Evolutionary conservation across 2,888 invertebrate species (phyloP).

Genomic region (Biston betularia): DNA sequence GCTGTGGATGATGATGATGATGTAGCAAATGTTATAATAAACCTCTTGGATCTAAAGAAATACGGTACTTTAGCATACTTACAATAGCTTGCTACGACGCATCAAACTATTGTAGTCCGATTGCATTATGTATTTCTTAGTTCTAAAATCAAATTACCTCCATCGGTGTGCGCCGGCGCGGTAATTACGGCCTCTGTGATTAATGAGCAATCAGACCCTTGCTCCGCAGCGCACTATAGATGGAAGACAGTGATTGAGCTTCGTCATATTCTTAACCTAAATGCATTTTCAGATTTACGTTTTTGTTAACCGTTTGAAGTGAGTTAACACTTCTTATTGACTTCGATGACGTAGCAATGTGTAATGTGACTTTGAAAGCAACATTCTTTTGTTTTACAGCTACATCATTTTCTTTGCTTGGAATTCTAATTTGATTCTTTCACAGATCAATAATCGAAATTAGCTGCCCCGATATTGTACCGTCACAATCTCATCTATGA

Average conservation of each 20-base stretch:
- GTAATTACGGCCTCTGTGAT: slow-evolving; percentile 81
- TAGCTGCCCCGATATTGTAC: too few species aligned
- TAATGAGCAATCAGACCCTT: slow-evolving; percentile 81
- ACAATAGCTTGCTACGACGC: too few species aligned
- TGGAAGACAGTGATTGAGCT: slow-evolving; percentile 44
- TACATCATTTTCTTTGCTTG: too few species aligned
- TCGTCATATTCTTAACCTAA: slow-evolving; percentile 30
- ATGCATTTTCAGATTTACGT: slow-evolving; percentile 10
- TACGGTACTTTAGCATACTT: neutral
- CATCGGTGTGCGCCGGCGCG: slow-evolving; percentile 65
- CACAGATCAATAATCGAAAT: too few species aligned
- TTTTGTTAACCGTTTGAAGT: neutral
- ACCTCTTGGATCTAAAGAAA: neutral
- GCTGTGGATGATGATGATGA: too few species aligned
- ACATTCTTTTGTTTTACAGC: too few species aligned
- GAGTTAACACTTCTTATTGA: too few species aligned
- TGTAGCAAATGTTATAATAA: neutral
- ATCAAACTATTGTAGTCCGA: slow-evolving; percentile 52
- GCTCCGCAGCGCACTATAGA: slow-evolving; percentile 35
- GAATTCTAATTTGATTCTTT: too few species aligned
- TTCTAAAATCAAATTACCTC: slow-evolving; percentile 76
- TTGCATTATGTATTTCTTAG: slow-evolving; percentile 67
- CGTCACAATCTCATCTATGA: too few species aligned
- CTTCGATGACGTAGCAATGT: too few species aligned
- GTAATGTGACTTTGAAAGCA: too few species aligned